phyloP scores from a whole-genome alignment of 1,140 invertebrate genomes.

The Lepidurus apus region DNA sequence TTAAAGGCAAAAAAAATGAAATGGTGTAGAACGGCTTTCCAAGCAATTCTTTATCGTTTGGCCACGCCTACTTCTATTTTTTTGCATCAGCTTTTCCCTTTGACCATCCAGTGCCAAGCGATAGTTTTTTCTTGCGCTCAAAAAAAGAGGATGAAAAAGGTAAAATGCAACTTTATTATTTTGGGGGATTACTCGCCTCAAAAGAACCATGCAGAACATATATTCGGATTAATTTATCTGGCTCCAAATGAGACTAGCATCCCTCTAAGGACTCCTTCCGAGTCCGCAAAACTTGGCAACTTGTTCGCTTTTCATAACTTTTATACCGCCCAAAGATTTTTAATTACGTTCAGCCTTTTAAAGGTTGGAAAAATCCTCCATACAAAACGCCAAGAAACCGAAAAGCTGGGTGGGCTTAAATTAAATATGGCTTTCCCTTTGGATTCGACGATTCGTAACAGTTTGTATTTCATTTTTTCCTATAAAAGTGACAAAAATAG shows the following conservation, averaged over 20 bases:
- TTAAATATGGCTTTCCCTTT: too few relatives aligned
- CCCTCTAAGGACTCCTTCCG: background rate
- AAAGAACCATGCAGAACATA: background rate
- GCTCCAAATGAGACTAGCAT: background rate
- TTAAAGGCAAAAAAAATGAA: background rate
- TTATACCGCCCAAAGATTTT: background rate
- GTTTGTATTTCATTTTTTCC: too few relatives aligned
- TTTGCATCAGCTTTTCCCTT: background rate
- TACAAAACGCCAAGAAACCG: too few relatives aligned
- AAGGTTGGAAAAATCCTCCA: too few relatives aligned
- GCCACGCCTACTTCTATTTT: background rate
- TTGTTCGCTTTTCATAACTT: background rate
- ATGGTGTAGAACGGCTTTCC: background rate
- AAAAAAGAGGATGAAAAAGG: background rate
- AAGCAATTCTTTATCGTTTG: slow-evolving; percentile 19
- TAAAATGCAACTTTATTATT: background rate
- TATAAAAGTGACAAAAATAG: too few relatives aligned
- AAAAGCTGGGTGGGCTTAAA: too few relatives aligned
- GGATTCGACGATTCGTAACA: too few relatives aligned
- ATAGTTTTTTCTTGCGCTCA: background rate
- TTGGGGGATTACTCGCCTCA: background rate
- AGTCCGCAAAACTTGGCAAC: background rate
- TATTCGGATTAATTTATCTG: slow-evolving; percentile 10
- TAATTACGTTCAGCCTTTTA: background rate
- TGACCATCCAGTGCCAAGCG: background rate